phyloP scores from a whole-genome alignment of 2,113 vertebrate genomes.

The Triplophysa siluroides region DNA sequence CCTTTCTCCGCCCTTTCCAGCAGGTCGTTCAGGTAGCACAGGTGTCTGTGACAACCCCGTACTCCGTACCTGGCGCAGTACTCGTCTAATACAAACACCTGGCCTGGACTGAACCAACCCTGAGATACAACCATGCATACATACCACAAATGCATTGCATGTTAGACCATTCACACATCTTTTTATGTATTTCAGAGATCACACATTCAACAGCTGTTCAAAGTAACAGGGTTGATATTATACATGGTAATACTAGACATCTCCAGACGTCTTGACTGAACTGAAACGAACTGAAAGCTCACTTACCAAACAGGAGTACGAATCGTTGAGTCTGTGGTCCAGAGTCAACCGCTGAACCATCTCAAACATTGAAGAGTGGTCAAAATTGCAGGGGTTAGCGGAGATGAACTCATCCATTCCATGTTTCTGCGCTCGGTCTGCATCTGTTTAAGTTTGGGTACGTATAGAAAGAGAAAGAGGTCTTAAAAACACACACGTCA shows the following conservation, averaged over 20 bases:
- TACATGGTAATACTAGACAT: too few species aligned
- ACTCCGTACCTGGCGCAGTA: constrained; percentile 97
- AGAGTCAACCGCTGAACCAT: constrained; percentile 96
- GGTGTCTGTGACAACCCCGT: constrained; percentile 94
- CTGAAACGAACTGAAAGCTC: constrained; percentile 32
- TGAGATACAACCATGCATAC: constrained; percentile 59
- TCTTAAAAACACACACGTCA: neutral
- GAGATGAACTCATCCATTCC: constrained; percentile 99
- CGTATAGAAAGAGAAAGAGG: constrained; percentile 73
- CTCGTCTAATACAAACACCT: constrained; percentile 98
- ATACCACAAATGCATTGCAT: neutral
- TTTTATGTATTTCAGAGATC: neutral
- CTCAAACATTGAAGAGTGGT: constrained; percentile 97
- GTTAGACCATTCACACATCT: too few species aligned
- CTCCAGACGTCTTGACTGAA: neutral
- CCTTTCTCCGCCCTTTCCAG: constrained; percentile 95
- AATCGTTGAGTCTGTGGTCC: constrained; percentile 99
- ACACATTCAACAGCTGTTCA: too few species aligned
- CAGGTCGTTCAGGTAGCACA: constrained; percentile 96
- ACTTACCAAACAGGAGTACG: constrained; percentile 98
- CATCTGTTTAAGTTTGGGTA: constrained; percentile 81
- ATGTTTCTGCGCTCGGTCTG: constrained; percentile 99
- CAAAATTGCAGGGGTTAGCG: constrained; percentile 98
- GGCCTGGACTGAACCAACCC: constrained; percentile 99
- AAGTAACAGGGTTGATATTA: too few species aligned